Evolutionary conservation across 2,888 invertebrate species (phyloP), one percentile per base, ranked within the genome.

Genomic region (Odontocerum albicorne): DNA sequence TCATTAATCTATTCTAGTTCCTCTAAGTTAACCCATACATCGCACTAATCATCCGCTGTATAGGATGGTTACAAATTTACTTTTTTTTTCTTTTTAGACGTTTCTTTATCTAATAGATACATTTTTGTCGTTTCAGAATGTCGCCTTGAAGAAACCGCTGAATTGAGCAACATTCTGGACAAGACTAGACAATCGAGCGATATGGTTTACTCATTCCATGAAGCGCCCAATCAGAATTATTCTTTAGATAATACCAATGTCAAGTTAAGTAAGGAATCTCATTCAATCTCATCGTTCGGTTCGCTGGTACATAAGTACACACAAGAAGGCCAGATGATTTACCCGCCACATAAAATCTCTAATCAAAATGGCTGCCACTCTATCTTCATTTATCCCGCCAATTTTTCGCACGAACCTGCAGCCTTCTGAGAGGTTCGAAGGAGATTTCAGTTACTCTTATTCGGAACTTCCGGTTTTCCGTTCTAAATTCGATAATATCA

Each of bases 361-460:
- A 39, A 21, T 15, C 20, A 52, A 45, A 27, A 61, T 61, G 61
- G 61, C 61, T 16, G 51, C 61, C 52, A 56, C 61, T 10, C 49
- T 61, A n/a, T 56, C 55, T 10, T 50, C 55, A 4, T 58, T 55
- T 35, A 39, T 46, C 32, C 49, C 49, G 32, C 40, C 57, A 19
- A 36, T 53, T 17, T 56, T 57, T 38, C 52, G 55, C 20, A 43
- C 39, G 33, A 56, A 49, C 33, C 51, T 55, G 27, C 53, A 54
- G 42, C 55, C 36, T 35, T 20, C 47, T 15, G 46, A 51, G 22
- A 10, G 43, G 27, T 46, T 40, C 43, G 42, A 49, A 7, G 42
- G 40, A 36, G 76, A 77, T 68, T 74, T 77, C 65, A 72, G 75
- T 55, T 75, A 78, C 67, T 65, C 76, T 72, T 77, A 77, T 62